Base-by-base conservation (phyloP, 1,140 invertebrate species). In the Galendromus occidentalis region DNA sequence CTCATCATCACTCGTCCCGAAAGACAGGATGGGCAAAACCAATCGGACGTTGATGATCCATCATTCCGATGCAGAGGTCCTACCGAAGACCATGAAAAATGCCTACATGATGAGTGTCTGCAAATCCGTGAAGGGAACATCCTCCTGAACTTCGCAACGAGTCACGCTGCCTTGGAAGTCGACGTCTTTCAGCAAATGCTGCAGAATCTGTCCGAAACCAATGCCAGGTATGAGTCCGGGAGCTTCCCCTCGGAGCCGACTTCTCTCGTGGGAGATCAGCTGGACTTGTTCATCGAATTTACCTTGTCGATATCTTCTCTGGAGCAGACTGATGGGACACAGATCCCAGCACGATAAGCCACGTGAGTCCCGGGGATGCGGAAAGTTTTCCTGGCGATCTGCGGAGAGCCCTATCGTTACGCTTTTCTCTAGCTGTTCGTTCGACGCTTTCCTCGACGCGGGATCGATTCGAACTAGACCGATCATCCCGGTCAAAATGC, bases 121-220 rank as follows among this genome's bases (percentile, higher is more conserved):
- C 51, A 59, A 22, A 9, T 59, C 33, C 20, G 51, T 29, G 12
- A 59, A 25, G 1, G 12, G 51, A 33, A 22, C 51, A 5, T 59
- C 51, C 51, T 59, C 51, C 17, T 33, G 51, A 25, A 59, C 33
- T 59, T 59, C 51, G 51, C 51, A 59, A 9, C 51, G 51, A 25
- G 51, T 59, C 1, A 59, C 51, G 25, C 25, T 20, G n/a, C 51
- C 51, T 25, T 59, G 51, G 22, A 59, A 59, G 9, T 59, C 51
- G 51, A 59, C 51, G 25, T 59, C 51, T 33, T 25, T n/a, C 51
- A 59, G 22, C 9, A 59, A 22, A 33, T 59, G 51, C 22, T 59
- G 51, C 14, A 59, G 25, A 25, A 59, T 33, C 51, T 59, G 51
- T 39, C 9, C 22, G 51, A 59, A 59, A 59, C 9, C 4, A 39